These are phyloP conservation scores for Philhelius pedissequus DNA, from an alignment of 2,888 invertebrate species.

Conservation along the genomic window DNA sequence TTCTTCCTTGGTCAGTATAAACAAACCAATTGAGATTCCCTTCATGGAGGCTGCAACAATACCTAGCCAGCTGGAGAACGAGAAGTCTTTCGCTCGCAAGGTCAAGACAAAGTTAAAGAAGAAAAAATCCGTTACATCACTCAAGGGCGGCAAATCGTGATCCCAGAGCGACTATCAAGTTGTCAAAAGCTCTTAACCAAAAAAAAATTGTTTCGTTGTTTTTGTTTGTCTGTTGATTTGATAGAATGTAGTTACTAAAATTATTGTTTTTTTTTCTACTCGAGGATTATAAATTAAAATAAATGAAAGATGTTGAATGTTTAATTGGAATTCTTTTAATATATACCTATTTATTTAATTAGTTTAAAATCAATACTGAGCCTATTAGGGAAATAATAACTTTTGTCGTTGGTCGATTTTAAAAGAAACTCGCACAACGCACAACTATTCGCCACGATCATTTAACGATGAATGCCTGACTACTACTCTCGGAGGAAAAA, in stretches of 20 bases:
- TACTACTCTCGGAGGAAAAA: no score
- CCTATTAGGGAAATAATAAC: no score
- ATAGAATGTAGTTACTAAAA: slow-evolving; percentile 49
- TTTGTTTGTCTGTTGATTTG: slow-evolving; percentile 6
- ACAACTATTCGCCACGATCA: no score
- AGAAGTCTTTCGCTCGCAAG: slow-evolving; percentile 78
- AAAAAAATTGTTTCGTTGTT: neutral
- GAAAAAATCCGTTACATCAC: slow-evolving; percentile 64
- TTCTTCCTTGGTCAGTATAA: slow-evolving; percentile 29
- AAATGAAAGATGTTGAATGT: neutral
- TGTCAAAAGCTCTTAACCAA: neutral
- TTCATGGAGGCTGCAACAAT: slow-evolving; percentile 3
- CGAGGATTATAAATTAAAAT: slow-evolving; percentile 40
- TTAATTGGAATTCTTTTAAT: no score
- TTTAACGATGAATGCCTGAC: no score
- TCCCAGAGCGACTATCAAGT: neutral
- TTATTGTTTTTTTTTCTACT: slow-evolving; percentile 50
- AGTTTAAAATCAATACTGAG: no score
- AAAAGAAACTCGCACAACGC: no score
- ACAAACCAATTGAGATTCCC: slow-evolving; percentile 20
- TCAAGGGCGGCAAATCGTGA: slow-evolving; percentile 42
- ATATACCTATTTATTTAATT: no score
- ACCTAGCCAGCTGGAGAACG: slow-evolving; percentile 77
- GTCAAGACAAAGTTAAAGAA: slow-evolving; percentile 76
- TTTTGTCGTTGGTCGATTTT: no score